Evolutionary conservation across 1,140 invertebrate genomes (phyloP).

Genomic region (Camponotus vicinus): DNA sequence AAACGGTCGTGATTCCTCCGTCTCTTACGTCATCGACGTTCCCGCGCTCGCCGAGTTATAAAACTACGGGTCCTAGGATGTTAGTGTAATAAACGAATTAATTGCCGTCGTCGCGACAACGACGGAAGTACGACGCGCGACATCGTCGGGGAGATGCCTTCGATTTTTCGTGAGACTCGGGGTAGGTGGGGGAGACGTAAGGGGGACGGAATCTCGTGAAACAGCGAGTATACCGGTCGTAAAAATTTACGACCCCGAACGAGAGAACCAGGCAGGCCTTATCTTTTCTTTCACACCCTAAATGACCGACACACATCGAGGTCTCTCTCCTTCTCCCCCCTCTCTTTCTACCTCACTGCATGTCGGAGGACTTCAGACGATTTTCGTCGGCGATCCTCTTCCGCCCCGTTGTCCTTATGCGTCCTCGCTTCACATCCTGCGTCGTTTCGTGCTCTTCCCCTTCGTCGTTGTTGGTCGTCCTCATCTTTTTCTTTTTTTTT

Average conservation of each 20-base stretch:
- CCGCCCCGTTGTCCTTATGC: constrained; percentile 18
- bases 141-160: constrained; percentile 45
- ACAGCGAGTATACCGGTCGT: constrained; percentile 68
- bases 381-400: constrained; percentile 36
- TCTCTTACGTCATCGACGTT: background rate
- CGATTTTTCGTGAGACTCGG: constrained; percentile 53
- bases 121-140: background rate
- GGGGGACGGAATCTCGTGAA: constrained; percentile 63
- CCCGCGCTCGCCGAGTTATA: background rate
- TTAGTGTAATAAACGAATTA: constrained; percentile 63
- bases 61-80: constrained; percentile 4
- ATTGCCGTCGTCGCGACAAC: constrained; percentile 37
- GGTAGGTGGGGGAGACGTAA: background rate
- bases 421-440: constrained; percentile 20
- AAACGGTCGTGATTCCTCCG: background rate
- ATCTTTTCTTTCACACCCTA: constrained; percentile 75
- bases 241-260: constrained; percentile 71
- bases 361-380: constrained; percentile 53
- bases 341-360: background rate
- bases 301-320: constrained; percentile 74
- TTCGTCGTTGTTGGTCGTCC: background rate
- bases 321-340: constrained; percentile 24
- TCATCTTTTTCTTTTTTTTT: constrained; percentile 26
- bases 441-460: constrained; percentile 33
- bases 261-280: constrained; percentile 52